A percentile compares a stretch with the other conserved stretches of the same genome.
These are phyloP conservation scores for Cephalophus harveyi DNA, from an alignment of 2,113 vertebrate genomes.

Conservation along the genomic window DNA sequence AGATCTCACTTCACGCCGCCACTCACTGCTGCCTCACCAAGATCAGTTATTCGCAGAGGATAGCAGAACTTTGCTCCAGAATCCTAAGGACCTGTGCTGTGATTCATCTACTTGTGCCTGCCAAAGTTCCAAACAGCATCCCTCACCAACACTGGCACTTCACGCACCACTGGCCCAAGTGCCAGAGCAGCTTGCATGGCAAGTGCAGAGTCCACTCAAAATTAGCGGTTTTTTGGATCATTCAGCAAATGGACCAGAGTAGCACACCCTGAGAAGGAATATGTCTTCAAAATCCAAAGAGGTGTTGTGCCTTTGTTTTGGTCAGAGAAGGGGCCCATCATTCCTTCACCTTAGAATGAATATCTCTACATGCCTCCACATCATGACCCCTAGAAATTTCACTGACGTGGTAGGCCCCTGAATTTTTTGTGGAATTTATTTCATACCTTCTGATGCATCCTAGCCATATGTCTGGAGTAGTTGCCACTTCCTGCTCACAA, in stretches of 20 bases:
- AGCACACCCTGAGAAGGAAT: neutral
- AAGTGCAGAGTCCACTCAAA: neutral
- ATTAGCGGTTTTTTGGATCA: neutral
- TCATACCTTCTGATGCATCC: neutral
- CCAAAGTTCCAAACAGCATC: neutral
- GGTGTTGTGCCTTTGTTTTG: neutral
- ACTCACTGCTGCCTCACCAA: neutral
- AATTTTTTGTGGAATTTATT: neutral
- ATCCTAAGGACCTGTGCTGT: neutral
- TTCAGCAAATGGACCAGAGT: neutral
- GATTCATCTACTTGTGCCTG: neutral
- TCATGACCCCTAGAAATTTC: neutral
- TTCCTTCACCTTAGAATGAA: neutral
- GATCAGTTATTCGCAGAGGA: neutral
- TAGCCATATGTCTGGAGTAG: neutral
- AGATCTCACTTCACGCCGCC: rapidly evolving
- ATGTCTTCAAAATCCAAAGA: neutral
- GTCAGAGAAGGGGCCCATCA: neutral
- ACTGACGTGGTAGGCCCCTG: neutral
- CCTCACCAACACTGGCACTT: neutral
- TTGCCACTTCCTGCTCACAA: neutral
- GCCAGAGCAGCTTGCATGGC: neutral
- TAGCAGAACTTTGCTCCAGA: neutral
- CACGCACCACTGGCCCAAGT: neutral
- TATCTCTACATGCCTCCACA: neutral